Evolutionary conservation across 2,113 vertebrate species (phyloP).

Genomic region (Perca fluviatilis): DNA sequence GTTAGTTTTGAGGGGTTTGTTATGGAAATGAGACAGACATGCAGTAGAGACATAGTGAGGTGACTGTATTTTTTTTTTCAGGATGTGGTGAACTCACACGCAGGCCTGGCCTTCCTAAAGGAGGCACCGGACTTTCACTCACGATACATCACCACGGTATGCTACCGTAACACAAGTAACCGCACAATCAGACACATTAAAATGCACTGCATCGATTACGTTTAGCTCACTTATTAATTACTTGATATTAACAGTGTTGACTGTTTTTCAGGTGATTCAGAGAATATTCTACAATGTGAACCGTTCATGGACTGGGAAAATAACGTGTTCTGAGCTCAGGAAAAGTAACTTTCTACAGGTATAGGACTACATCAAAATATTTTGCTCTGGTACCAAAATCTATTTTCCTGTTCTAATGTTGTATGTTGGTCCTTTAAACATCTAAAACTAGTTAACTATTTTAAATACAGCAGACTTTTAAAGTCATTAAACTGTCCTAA

Average conservation of each 20-base stretch:
- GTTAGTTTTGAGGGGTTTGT: slow-evolving; percentile 24
- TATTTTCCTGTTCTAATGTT: neutral
- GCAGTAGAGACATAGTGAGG: slow-evolving; percentile 15
- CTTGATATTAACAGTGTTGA: neutral
- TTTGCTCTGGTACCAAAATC: neutral
- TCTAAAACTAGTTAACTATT: neutral
- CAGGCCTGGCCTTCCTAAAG: slow-evolving; percentile 93
- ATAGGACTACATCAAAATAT: no score
- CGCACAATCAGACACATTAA: neutral
- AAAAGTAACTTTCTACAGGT: slow-evolving; percentile 97
- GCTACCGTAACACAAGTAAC: neutral
- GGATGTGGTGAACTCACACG: slow-evolving; percentile 96
- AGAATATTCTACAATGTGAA: slow-evolving; percentile 98
- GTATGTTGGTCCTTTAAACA: neutral
- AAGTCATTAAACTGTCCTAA: no score
- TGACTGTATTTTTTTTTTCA: slow-evolving; percentile 70
- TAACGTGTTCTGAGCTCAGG: slow-evolving; percentile 91
- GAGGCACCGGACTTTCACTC: slow-evolving; percentile 97
- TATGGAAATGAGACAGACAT: slow-evolving; percentile 19
- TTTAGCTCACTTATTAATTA: neutral
- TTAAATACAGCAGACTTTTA: neutral
- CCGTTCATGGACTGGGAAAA: slow-evolving; percentile 94
- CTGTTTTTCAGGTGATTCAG: slow-evolving; percentile 90
- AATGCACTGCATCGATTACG: neutral
- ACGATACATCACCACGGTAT: slow-evolving; percentile 96